Evolutionary conservation across 2,797 vertebrate genomes (phyloP).

Genomic region (Mus caroli): DNA sequence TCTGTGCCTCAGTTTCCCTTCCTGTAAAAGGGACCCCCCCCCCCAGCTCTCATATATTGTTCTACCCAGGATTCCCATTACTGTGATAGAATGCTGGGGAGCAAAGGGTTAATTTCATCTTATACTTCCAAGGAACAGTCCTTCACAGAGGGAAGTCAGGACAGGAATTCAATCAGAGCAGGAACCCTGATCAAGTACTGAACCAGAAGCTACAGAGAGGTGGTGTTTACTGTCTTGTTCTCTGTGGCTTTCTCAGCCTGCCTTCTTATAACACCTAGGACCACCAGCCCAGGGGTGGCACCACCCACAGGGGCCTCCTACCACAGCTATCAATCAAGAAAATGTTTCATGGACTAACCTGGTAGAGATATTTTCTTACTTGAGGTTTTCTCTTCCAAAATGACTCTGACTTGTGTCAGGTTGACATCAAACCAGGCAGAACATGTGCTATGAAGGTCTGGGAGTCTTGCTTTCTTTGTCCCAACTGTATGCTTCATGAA

Average conservation of each 20-base stretch:
- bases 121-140: background rate
- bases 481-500: background rate
- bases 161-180: background rate
- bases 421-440: background rate
- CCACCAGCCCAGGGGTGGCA: background rate
- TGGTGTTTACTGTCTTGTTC: background rate
- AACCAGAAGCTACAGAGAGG: background rate
- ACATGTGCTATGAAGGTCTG: background rate
- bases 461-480: background rate
- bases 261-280: background rate
- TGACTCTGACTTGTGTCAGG: background rate
- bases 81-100: no score
- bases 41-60: background rate
- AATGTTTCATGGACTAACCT: background rate
- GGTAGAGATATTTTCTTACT: background rate
- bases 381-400: background rate
- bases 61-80: no score
- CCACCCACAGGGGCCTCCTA: background rate
- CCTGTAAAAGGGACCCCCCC: background rate
- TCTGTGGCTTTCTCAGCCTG: background rate
- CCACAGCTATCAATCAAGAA: background rate
- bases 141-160: background rate
- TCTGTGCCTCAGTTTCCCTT: slow-evolving; percentile 25
- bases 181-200: background rate
- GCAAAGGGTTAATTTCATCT: background rate